Evolutionary conservation across 1,140 invertebrate genomes (phyloP).

Genomic region (Hyles euphorbiae): DNA sequence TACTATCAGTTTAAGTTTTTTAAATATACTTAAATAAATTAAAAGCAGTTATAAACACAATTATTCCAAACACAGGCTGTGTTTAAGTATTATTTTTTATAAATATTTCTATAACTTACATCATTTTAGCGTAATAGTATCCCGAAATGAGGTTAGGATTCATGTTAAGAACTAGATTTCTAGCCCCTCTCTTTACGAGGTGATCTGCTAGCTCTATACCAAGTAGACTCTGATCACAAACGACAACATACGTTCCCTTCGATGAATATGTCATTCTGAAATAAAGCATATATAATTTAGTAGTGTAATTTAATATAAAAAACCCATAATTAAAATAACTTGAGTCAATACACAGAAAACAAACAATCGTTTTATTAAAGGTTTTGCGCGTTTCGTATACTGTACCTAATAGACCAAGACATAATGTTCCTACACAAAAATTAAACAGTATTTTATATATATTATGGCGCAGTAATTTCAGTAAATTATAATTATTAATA

Average conservation of each 20-base stretch:
- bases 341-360: too few relatives aligned
- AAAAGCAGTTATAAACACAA: not conserved
- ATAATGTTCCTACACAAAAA: too few relatives aligned
- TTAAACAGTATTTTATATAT: too few relatives aligned
- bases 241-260: constrained; percentile 22
- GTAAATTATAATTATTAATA: too few relatives aligned
- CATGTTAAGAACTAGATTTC: constrained; percentile 22
- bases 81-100: not conserved
- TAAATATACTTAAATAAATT: not conserved
- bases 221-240: constrained; percentile 19
- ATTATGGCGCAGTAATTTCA: too few relatives aligned
- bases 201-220: constrained; percentile 24
- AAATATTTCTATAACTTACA: not conserved
- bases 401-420: too few relatives aligned
- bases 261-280: constrained; percentile 25
- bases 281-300: constrained; percentile 3
- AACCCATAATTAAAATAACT: too few relatives aligned
- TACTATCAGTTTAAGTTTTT: not conserved
- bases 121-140: constrained; percentile 16
- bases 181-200: constrained; percentile 24
- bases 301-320: not conserved
- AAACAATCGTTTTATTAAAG: too few relatives aligned
- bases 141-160: constrained; percentile 13
- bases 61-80: too few relatives aligned
- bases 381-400: too few relatives aligned